Evolutionary conservation across 2,888 invertebrate genomes (phyloP), one percentile per base, ranked within the genome.

Genomic region (Nemapogon koenigi): DNA sequence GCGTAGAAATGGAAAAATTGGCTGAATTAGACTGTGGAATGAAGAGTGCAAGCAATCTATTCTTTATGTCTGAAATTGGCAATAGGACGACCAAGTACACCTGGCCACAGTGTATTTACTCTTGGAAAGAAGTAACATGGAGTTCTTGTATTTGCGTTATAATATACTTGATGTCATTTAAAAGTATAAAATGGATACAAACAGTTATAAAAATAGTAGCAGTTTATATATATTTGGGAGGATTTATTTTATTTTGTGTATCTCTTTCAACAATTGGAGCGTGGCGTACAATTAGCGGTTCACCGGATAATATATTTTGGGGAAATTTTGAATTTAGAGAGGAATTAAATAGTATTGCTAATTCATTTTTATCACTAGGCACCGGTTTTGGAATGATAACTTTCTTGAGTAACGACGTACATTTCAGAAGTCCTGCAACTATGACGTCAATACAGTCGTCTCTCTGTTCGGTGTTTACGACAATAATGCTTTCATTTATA

Each of bases 371-470:
- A 1, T 55, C 59, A 8, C 43, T 65, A 10, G 69, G 72, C 6
- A 51, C 62, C 16, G 75, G 76, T 2, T 58, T 50, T 41, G 73
- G 72, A 8, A 57, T 76, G 15, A 52, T 70, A 31, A 43, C 57
- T 8, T 66, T 55, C 51, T 47, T 75, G 39, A 58, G 70, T 6
- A 53, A 53, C 2, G 64, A 69, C 32, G 59, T 57, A 7, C 48
- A 64, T 2, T 75, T 76, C 43, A 65, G 76, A 8, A 73, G 75
- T 47, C 70, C 71, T 17, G 67, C 72, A 2, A 67, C 63, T 14
- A 75, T 71, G 65, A 67, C 67, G 18, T 52, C 71, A 15, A 57
- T 73, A 39, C 55, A 58, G n/a, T 46, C 53, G 3, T 45, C 65
- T 16, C 48, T 68, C 37, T 57, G 61, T 47, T 54, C 68, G 7